Evolutionary conservation across 2,113 vertebrate genomes (phyloP).

Genomic region (Centropristis striata): DNA sequence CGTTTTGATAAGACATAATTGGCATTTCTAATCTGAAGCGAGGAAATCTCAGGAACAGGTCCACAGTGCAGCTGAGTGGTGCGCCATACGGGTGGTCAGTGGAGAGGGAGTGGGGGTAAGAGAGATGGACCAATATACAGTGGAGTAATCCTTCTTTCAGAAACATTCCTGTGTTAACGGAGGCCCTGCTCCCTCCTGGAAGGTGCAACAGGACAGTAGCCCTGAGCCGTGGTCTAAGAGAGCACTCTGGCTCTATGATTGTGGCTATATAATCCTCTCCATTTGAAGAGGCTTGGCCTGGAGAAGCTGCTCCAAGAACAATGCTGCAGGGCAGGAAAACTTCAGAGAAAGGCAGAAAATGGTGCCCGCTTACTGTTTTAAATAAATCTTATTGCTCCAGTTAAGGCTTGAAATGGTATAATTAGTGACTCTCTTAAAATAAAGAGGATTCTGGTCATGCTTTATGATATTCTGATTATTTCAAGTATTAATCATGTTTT

Average conservation of each 20-base stretch:
- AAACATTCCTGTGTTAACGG: slow-evolving; percentile 37
- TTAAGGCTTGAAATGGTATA: not conserved
- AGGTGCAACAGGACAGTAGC: slow-evolving; percentile 46
- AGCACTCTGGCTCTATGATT: slow-evolving; percentile 50
- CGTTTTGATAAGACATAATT: slow-evolving; percentile 82
- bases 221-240: slow-evolving; percentile 48
- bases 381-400: slow-evolving; percentile 5
- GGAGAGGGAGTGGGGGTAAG: slow-evolving; percentile 7
- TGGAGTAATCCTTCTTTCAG: slow-evolving; percentile 57
- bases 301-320: slow-evolving; percentile 52
- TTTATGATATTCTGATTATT: slow-evolving; percentile 23
- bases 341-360: slow-evolving; percentile 21
- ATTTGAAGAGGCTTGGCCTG: slow-evolving; percentile 50
- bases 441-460: not conserved
- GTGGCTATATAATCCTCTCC: slow-evolving; percentile 49
- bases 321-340: slow-evolving; percentile 32
- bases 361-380: not conserved
- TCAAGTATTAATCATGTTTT: slow-evolving; percentile 18
- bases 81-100: slow-evolving; percentile 59
- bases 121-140: slow-evolving; percentile 36
- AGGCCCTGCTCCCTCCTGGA: slow-evolving; percentile 21
- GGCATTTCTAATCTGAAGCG: slow-evolving; percentile 77
- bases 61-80: slow-evolving; percentile 37
- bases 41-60: slow-evolving; percentile 62
- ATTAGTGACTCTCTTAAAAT: not conserved